Percentiles rank a stretch among this genome's conserved stretches.
Conservation (phyloP, 2,113 vertebrate genomes). For the Hemibagrus wyckioides region DNA sequence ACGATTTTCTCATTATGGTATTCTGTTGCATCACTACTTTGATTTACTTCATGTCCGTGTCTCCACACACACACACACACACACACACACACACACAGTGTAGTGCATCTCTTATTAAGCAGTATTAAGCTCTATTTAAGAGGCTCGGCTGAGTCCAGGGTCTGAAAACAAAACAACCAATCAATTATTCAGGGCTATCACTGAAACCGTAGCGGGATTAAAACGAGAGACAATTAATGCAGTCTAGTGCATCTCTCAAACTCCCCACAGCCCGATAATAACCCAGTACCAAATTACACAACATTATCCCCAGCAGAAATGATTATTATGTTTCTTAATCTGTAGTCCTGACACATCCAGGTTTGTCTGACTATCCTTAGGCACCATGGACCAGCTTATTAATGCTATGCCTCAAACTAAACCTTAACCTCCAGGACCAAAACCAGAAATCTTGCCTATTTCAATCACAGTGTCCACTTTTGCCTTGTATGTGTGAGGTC, state of each 20-base stretch:
- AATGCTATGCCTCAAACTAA: not conserved
- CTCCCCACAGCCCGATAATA: not conserved
- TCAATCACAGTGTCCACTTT: not conserved
- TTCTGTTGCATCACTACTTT: not conserved
- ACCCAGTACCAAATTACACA: not conserved
- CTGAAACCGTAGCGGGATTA: constrained; percentile 34
- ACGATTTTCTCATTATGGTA: not conserved
- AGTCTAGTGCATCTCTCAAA: not conserved
- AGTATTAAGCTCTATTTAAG: constrained; percentile 48
- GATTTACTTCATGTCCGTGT: not conserved
- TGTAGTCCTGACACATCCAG: not conserved
- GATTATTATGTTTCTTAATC: too few relatives aligned
- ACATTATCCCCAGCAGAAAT: constrained; percentile 5
- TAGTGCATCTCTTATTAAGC: constrained; percentile 33
- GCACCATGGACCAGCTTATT: not conserved
- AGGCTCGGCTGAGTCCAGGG: constrained; percentile 15
- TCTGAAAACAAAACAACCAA: constrained; percentile 38
- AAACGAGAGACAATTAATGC: constrained; percentile 17
- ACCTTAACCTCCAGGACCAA: not conserved
- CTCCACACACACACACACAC: not conserved
- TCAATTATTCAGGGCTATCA: constrained; percentile 45
- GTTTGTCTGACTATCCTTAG: not conserved
- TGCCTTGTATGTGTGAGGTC: too few relatives aligned
- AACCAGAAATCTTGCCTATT: not conserved
- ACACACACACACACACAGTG: constrained; percentile 3